Base-by-base conservation (phyloP, 1,140 invertebrate species). In the Dendroctonus valens region DNA sequence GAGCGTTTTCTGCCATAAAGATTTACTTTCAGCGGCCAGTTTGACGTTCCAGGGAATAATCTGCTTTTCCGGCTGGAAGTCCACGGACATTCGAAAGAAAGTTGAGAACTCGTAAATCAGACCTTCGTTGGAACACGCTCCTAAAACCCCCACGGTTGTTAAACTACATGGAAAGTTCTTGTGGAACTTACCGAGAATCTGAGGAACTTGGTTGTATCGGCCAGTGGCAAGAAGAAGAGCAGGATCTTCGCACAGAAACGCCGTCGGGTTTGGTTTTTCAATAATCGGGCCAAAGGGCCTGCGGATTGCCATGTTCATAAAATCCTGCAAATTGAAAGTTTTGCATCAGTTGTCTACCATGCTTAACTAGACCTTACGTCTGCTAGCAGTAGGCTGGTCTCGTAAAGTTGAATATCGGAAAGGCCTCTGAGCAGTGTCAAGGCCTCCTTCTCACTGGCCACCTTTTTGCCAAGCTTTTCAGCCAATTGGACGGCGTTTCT, bases 371-470 rank as follows among this genome's bases (percentile, higher is more conserved):
- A 26, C 26, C 15, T 52, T 26, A 52, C 39, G 38, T 55, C 53
- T 55, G 53, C 6, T n/a, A 55, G 11, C 5, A 9, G 5, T 5
- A 8, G 51, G 51, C 69, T 65, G 8, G 67, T 67, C 65, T 73
- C 69, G 5, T 78, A 69, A 37, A 85, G 71, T 42, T 81, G 67
- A 8, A 69, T 52, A 39, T 78, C 73, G 9, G 81, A 74, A 42
- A 82, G 38, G 5, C 73, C 79, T 75, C 73, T 74, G 7, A 87
- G 71, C 72, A 81, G 82, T 8, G 79, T 64, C 2, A 82, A 62
- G 49, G 69, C 69, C 40, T 60, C 59, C 38, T 58, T 63, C 8
- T 70, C 69, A 41, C 54, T 65, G 7, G 62, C 46, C 5, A 15
- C 39, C 8, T 57, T 52, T 48, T 68, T 39, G 7, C 58, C 65